These are phyloP conservation scores for Rhabdomys dilectus DNA, from an alignment of 2,113 vertebrate species.

Conservation along the genomic window DNA sequence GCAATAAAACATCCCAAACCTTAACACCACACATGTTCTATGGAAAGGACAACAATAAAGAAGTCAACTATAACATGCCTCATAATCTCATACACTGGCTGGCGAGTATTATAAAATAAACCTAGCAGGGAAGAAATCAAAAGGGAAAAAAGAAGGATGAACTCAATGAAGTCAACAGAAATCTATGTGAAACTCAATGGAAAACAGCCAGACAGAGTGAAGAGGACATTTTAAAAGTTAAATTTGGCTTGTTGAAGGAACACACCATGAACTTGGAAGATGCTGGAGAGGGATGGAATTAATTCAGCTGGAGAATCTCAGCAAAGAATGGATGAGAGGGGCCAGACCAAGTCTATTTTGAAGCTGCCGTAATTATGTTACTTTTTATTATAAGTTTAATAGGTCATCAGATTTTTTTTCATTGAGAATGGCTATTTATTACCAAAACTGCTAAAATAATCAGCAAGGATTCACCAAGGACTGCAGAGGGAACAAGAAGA, in stretches of 20 bases:
- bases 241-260: neutral
- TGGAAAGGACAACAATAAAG: neutral
- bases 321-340: too few relatives aligned
- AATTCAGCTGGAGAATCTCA: neutral
- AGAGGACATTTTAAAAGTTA: neutral
- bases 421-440: slow-evolving; percentile 76
- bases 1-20: neutral
- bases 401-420: neutral
- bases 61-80: neutral
- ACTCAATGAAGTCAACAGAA: neutral
- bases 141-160: neutral
- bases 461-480: slow-evolving; percentile 63
- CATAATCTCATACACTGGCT: neutral
- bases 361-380: neutral
- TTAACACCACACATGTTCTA: neutral
- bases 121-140: neutral
- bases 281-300: neutral
- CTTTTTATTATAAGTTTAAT: neutral
- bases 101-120: neutral
- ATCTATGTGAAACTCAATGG: neutral
- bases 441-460: slow-evolving; percentile 72
- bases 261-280: neutral
- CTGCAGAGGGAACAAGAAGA: neutral
- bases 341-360: neutral
- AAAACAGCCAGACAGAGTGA: neutral